A percentile compares a stretch with the other conserved stretches of the same genome.
phyloP scores from a whole-genome alignment of 2,797 vertebrate genomes.

The Poliocrania exsul region DNA sequence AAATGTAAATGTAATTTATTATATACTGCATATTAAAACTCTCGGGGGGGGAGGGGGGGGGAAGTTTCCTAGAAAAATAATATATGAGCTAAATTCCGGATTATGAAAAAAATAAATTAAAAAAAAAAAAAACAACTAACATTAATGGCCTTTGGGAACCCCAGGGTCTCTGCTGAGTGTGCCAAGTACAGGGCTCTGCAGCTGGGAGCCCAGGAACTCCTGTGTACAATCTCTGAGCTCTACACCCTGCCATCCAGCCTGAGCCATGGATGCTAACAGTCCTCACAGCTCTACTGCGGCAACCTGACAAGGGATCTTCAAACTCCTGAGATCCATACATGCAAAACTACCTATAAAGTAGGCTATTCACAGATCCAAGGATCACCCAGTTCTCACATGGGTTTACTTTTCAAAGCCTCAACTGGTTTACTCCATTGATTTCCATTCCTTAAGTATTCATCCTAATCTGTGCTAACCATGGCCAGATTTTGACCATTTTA shows the following conservation, averaged over 20 bases:
- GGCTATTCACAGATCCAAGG: not conserved
- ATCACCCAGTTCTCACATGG: not conserved
- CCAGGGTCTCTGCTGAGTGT: not conserved
- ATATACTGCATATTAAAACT: not conserved
- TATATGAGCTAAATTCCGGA: not conserved
- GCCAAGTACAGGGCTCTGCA: not conserved
- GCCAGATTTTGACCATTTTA: not conserved
- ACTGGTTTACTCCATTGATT: not conserved
- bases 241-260: not conserved
- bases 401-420: not conserved
- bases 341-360: not conserved
- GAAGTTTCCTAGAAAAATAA: not conserved
- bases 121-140: not conserved
- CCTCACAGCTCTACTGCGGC: not conserved
- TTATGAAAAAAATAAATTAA: too few species aligned
- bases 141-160: not conserved
- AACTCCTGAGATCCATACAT: not conserved
- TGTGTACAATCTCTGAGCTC: rapidly evolving
- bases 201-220: not conserved
- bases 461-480: not conserved
- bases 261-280: not conserved
- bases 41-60: too few species aligned
- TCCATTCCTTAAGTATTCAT: not conserved
- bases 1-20: not conserved
- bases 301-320: not conserved